phyloP scores from a whole-genome alignment of 2,797 vertebrate species.

The Eulemur mongoz region DNA sequence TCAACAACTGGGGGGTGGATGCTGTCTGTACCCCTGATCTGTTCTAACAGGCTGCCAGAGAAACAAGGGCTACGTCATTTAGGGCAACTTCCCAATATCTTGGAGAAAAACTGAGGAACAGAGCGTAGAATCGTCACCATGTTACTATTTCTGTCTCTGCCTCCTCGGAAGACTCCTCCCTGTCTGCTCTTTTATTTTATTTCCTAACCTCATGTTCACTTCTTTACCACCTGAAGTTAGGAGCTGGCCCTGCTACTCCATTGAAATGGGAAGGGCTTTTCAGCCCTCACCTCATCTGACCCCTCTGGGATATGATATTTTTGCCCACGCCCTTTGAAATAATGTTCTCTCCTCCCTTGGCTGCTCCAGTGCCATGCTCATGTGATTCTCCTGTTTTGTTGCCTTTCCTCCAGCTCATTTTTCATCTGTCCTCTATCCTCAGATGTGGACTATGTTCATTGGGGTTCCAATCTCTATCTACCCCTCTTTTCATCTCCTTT shows the following conservation, averaged over 20 bases:
- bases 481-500: not conserved
- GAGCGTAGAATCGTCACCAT: fast-evolving
- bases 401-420: not conserved
- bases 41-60: not conserved
- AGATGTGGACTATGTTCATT: not conserved
- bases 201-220: not conserved
- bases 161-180: not conserved
- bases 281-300: not conserved
- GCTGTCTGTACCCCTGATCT: not conserved
- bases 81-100: not conserved
- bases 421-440: not conserved
- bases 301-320: not conserved
- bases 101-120: not conserved
- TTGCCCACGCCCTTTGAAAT: not conserved
- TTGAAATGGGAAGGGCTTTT: not conserved
- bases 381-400: not conserved
- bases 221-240: not conserved
- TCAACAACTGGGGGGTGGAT: not conserved
- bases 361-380: not conserved
- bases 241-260: not conserved
- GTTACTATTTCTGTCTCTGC: not conserved
- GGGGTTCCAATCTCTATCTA: not conserved
- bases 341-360: not conserved
- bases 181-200: not conserved
- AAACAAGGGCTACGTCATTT: not conserved